Evolutionary conservation across 2,888 invertebrate genomes (phyloP), one percentile per base, ranked within the genome.

Genomic region (Acanthosepion pharaonis): DNA sequence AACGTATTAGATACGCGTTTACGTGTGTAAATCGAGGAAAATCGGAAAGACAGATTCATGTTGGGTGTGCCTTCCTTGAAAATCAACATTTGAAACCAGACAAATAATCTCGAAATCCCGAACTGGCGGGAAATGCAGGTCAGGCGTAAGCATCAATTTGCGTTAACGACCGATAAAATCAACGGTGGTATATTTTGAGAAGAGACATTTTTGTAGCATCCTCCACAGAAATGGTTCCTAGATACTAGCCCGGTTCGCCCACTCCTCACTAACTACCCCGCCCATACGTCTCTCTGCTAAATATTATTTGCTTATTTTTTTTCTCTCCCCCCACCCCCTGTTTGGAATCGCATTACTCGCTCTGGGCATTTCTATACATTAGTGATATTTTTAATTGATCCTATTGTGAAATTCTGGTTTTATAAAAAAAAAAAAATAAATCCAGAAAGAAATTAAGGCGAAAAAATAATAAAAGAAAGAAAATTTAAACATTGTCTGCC

Each of bases 331-430:
- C n/a, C n/a, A n/a, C n/a, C n/a, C n/a, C 28, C 23, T 64, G 23
- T 64, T 64, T 64, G 8, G 64, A 64, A 64, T 64, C 64, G 25
- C 28, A 64, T 64, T 64, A 23, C 8, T 25, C 20, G 64, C 64
- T 28, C 6, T 28, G 64, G 25, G 64, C 64, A 25, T 28, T 64
- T 64, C 25, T 28, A 64, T 64, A 64, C 64, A 64, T 64, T 64
- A 64, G 64, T 64, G 64, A 64, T 64, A 64, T 64, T 64, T 64
- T 64, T 64, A 64, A 64, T 64, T 64, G 64, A 64, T 64, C 64
- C 64, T 64, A 64, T 64, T 28, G 25, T 28, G 64, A 64, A 64
- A 8, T 64, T 64, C 25, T 25, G 64, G 28, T 64, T 64, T 64
- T 64, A 28, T 25, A 64, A 64, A 64, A 64, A 64, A 4, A 64